Evolutionary conservation across 2,888 invertebrate species (phyloP).

Genomic region (Macaria notata): DNA sequence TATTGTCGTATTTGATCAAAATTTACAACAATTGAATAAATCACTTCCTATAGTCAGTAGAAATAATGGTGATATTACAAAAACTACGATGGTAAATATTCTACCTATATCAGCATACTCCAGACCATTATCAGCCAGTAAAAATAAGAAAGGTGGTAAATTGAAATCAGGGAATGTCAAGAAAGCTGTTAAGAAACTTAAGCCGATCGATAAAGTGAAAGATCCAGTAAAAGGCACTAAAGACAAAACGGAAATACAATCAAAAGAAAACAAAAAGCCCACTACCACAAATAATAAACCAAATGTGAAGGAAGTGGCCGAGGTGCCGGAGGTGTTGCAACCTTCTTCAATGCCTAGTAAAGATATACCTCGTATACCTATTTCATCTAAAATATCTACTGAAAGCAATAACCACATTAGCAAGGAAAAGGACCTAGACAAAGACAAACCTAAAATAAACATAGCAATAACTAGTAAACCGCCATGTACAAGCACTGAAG

Average conservation of each 20-base stretch:
- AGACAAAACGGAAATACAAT: constrained; percentile 25
- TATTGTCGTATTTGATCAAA: constrained; percentile 66
- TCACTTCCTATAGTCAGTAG: constrained; percentile 58
- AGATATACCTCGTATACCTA: constrained; percentile 8
- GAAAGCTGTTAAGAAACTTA: constrained; percentile 44
- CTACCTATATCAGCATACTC: constrained; percentile 78
- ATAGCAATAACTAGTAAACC: constrained; percentile 11
- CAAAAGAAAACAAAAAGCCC: constrained; percentile 14
- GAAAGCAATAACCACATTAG: constrained; percentile 6
- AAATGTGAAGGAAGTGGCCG: constrained; percentile 6
- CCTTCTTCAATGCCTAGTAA: constrained; percentile 8
- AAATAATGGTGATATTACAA: constrained; percentile 66
- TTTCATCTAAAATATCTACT: constrained; percentile 5
- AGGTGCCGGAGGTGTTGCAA: constrained; percentile 2
- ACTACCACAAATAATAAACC: constrained; percentile 4
- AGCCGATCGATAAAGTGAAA: constrained; percentile 32
- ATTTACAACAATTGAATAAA: constrained; percentile 62
- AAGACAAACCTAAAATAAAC: constrained; percentile 12
- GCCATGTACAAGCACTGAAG: constrained; percentile 2
- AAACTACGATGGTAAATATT: constrained; percentile 77
- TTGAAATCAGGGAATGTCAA: constrained; percentile 46
- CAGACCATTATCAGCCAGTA: constrained; percentile 63
- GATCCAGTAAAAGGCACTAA: constrained; percentile 23
- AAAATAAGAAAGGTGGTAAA: constrained; percentile 59
- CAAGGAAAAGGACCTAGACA: constrained; percentile 5